Evolutionary conservation across 2,797 vertebrate genomes (phyloP), one percentile per base, ranked within the genome.

Genomic region (Synanceia verrucosa): DNA sequence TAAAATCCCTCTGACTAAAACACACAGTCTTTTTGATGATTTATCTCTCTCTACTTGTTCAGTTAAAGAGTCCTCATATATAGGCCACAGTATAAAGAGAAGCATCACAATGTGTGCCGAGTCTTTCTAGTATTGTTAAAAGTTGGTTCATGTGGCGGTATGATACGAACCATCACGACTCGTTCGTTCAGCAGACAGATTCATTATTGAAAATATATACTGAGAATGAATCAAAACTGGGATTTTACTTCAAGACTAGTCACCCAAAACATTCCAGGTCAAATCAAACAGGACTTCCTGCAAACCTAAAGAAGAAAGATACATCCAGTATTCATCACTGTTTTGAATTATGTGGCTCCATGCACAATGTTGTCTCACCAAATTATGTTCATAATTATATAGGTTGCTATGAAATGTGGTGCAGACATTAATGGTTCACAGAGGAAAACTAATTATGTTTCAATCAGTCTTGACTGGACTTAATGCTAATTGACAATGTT

Each of bases 141-240:
- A 44, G 47, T 33, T n/a, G 44, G 47, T 36, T 53, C 29, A 1
- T 36, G 18, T 5, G 44, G 23, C 23, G 6, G n/a, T n/a, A n/a
- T n/a, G n/a, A n/a, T 46, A 4, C 65, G 12, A 56, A 65, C 28
- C 19, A 43, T 58, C 31, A 6, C 23, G 13, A 33, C 55, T 57
- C 23, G 31, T 72, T 36, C 2, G 9, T 31, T 39, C 63, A n/a
- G 58, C 57, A 70, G 63, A 63, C 76, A 70, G 63, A 70, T 67
- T n/a, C n/a, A n/a, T n/a, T 78, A 78, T 67, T 69, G 55, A 84
- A 71, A 73, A 84, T 70, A 65, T 65, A 87, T 73, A 69, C 43
- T 55, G 60, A 62, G 21, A 48, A 52, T 53, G 55, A 74, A 75
- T 69, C 61, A 79, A 75, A 88, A 75, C 78, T 37, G 10, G 50